Evolutionary conservation across 1,140 invertebrate genomes (phyloP).

Genomic region (Rhopalosiphum padi): DNA sequence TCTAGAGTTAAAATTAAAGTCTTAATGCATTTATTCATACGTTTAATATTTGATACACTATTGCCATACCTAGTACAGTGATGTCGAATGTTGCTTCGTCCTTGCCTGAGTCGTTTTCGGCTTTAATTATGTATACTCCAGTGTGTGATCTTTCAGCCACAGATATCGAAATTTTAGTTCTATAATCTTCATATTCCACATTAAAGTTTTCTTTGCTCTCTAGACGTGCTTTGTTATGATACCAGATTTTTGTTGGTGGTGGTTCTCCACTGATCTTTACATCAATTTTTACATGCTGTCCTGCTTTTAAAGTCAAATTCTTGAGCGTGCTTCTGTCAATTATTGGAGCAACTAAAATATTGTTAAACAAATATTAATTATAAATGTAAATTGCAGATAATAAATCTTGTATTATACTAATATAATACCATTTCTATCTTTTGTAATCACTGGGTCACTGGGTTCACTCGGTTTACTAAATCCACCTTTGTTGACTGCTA

Average conservation of each 20-base stretch:
- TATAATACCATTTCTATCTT: conserved; percentile 78
- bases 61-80: conserved; percentile 73
- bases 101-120: conserved; percentile 88
- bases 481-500: conserved; percentile 94
- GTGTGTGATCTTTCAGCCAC: conserved; percentile 75
- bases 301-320: conserved; percentile 86
- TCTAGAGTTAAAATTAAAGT: conserved; percentile 65
- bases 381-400: too few relatives aligned
- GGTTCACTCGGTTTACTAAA: conserved; percentile 88
- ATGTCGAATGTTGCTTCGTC: conserved; percentile 91
- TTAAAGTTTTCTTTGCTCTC: conserved; percentile 73
- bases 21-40: neutral
- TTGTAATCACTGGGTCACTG: conserved; percentile 81
- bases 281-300: conserved; percentile 83
- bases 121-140: conserved; percentile 85
- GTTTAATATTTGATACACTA: neutral
- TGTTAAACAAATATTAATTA: neutral
- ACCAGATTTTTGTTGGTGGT: conserved; percentile 84
- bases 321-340: conserved; percentile 90
- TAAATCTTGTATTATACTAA: neutral
- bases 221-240: conserved; percentile 80
- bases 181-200: conserved; percentile 86
- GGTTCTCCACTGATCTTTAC: conserved; percentile 91
- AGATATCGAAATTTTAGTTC: conserved; percentile 79
- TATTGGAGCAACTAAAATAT: conserved; percentile 76